Evolutionary conservation across 2,888 invertebrate species (phyloP), one percentile per base, ranked within the genome.

Genomic region (Cheilosia variabilis): DNA sequence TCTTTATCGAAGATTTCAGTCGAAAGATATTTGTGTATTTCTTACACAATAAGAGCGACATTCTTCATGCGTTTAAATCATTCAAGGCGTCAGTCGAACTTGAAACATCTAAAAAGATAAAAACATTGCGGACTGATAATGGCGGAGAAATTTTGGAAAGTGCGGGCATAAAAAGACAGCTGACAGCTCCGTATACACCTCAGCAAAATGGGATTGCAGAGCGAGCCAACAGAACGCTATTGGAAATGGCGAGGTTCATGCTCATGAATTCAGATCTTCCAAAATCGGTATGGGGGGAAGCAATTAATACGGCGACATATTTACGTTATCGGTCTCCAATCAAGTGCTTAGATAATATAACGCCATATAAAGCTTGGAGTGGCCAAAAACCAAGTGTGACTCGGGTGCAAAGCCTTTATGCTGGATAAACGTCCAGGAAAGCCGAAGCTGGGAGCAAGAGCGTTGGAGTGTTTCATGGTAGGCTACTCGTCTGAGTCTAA

Each of bases 231-330:
- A 55, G 47, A 17, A 81, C 50, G 19, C n/a, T 80, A n/a, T n/a
- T n/a, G n/a, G n/a, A n/a, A n/a, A n/a, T n/a, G n/a, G n/a, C n/a
- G n/a, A n/a, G n/a, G n/a, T 77, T 88, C 13, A 88, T 91, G 88
- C 52, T 91, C 13, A 45, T 87, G 1, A 68, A 88, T 27, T 55
- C 88, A 27, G 80, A 72, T 5, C 31, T 89, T 15, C 88, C 37
- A 88, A 90, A 84, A 50, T 57, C 72, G 31, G 60, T 88, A 13
- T 89, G 89, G 73, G 88, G 69, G 22, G 87, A 87, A 13, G 88
- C 87, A 24, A 58, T 83, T 5, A 77, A 78, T 6, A 88, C 87
- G 43, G 73, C 87, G 9, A 66, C 55, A 22, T 82, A 87, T 58
- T 53, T 87, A 17, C 75, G 82, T 22, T 80, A 86, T 22, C 57